Evolutionary conservation across 2,113 vertebrate species (phyloP).

Genomic region (Tylochromis polylepis): DNA sequence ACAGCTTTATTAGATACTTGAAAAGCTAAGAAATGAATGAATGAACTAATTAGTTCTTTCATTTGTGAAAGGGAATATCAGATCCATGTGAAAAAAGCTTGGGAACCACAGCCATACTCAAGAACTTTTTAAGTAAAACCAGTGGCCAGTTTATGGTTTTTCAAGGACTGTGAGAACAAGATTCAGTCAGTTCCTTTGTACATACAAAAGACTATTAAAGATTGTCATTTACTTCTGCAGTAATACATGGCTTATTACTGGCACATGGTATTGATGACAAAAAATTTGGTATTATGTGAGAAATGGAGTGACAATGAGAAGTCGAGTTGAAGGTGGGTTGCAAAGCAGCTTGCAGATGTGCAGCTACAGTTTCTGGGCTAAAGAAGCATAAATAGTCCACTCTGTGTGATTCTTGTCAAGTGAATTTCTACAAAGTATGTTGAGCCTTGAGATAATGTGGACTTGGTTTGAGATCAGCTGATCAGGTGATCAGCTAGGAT

Average conservation of each 20-base stretch:
- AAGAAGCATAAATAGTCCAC: neutral
- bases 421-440: neutral
- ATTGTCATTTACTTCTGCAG: neutral
- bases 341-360: neutral
- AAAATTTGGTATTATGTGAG: neutral
- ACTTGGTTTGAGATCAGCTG: neutral
- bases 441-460: neutral
- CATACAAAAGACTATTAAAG: neutral
- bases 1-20: neutral
- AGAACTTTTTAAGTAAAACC: neutral
- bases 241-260: neutral
- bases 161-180: neutral
- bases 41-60: neutral
- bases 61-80: neutral
- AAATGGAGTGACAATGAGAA: neutral
- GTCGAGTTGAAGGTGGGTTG: neutral
- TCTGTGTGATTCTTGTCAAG: neutral
- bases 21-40: neutral
- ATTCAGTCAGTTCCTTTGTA: neutral
- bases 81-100: neutral
- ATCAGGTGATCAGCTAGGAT: neutral
- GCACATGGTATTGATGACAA: no score
- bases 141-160: fast-evolving
- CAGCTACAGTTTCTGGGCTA: neutral
- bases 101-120: neutral